Evolutionary conservation across 2,113 vertebrate genomes (phyloP), one percentile per base, ranked within the genome.

Genomic region (Colistium nudipinnis): DNA sequence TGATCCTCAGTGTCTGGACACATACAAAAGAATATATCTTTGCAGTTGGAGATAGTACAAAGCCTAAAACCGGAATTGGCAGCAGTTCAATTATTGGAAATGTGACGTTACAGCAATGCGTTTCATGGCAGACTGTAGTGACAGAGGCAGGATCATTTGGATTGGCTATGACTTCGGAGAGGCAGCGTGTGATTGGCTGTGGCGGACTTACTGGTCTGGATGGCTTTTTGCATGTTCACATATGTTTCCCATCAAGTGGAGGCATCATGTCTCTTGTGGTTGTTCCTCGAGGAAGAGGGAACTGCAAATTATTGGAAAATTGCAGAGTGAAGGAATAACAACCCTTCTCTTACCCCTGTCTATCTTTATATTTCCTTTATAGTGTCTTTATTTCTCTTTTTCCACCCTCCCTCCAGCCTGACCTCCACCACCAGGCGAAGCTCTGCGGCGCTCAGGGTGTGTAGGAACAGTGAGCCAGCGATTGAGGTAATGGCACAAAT

Each of bases 361-460:
- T 78, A 19, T 66, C 22, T 82, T 38, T 28, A 12, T 22, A 19
- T 52, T 28, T 74, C 3, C 47, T 9, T 64, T 47, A n/a, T n/a
- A n/a, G n/a, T n/a, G n/a, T 66, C 45, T 33, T 16, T 56, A 2
- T 19, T 22, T 44, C 4, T 76, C 30, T 59, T 57, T 68, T 22
- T 47, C 49, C 55, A 39, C 35, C 27, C 60, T 74, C 28, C 62
- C 39, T 70, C 24, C 61, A 99, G 98, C 85, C 90, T 97, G 91
- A 97, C 94, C 0, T 98, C 96, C 11, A 99, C 97, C 27, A 98
- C 96, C n/a, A 95, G 95, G 49, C 92, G 96, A 7, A 98, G 95
- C 83, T 96, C 97, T 9, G 95, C 96, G 2, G 96, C 96, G 0
- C 90, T 99, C 84, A 81, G 90, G 62, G 96, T 96, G 48, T 94